These are phyloP conservation scores for Bacillus rossius DNA, from an alignment of 1,140 invertebrate genomes.

Conservation along the genomic window DNA sequence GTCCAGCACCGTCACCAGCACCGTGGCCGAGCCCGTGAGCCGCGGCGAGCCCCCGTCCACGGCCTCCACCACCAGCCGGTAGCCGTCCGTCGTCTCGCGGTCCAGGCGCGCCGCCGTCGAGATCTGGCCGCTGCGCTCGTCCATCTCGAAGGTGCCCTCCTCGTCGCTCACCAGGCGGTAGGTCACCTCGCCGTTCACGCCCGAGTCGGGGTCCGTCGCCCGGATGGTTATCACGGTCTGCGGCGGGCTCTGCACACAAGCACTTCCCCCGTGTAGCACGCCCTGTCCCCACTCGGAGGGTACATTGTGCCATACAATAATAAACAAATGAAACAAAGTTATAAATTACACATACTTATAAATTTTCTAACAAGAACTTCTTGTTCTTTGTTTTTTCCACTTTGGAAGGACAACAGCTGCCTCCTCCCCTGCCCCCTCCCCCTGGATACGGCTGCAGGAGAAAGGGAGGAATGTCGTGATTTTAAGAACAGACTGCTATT, in stretches of 20 bases:
- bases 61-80: conserved; percentile 80
- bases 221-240: conserved; percentile 67
- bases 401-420: no score
- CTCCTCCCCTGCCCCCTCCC: no score
- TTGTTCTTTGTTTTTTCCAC: no score
- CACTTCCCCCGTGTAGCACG: no score
- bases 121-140: conserved; percentile 75
- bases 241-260: conserved; percentile 49
- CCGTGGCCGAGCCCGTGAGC: conserved; percentile 76
- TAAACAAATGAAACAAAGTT: no score
- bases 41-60: conserved; percentile 79
- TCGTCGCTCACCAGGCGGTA: conserved; percentile 73
- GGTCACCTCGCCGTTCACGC: conserved; percentile 75
- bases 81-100: conserved; percentile 77
- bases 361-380: no score
- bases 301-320: no score
- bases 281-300: no score
- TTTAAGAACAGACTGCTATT: no score
- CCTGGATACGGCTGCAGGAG: no score
- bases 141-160: conserved; percentile 73
- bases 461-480: no score
- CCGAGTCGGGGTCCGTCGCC: conserved; percentile 83
- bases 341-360: no score
- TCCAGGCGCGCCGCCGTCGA: conserved; percentile 79
- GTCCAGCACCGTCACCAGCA: conserved; percentile 78